Conservation (phyloP, 2,797 vertebrate genomes). For the Sitta carolinensis region DNA sequence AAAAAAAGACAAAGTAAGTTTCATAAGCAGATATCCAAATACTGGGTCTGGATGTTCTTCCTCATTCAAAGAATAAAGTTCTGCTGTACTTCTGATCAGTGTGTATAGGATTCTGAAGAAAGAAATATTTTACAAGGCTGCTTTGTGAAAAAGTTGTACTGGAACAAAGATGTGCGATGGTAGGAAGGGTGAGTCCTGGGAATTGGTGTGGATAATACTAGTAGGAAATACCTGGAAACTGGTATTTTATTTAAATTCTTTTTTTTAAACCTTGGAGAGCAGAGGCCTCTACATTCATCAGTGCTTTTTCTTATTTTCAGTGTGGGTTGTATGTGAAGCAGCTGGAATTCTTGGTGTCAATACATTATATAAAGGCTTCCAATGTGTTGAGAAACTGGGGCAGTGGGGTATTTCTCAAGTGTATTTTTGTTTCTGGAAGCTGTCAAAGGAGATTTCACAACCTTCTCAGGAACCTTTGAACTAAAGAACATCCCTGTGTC, state of each 20-base stretch:
- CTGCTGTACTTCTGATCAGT: slow-evolving; percentile 35
- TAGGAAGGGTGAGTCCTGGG: slow-evolving; percentile 53
- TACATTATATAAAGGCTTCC: background rate
- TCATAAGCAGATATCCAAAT: background rate
- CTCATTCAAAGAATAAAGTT: slow-evolving; percentile 8
- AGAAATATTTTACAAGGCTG: slow-evolving; percentile 41
- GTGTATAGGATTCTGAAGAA: slow-evolving; percentile 48
- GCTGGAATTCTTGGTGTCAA: background rate
- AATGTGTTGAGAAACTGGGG: slow-evolving; percentile 23
- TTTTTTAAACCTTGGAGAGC: background rate
- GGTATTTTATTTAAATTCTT: background rate
- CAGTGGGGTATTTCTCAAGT: slow-evolving; percentile 52
- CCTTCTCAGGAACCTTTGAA: slow-evolving; percentile 34
- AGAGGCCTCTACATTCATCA: background rate
- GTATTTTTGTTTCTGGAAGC: slow-evolving; percentile 53
- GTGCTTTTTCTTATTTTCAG: background rate
- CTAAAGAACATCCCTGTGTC: background rate
- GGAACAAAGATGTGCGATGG: slow-evolving; percentile 27
- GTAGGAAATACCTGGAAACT: background rate
- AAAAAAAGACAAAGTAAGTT: slow-evolving; percentile 6
- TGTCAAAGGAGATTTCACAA: slow-evolving; percentile 52
- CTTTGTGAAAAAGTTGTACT: slow-evolving; percentile 34
- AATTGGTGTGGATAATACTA: background rate
- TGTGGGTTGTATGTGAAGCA: background rate
- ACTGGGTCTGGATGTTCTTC: background rate